Base-by-base conservation (phyloP, 2,888 invertebrate genomes). In the Caenorhabditis sp. region DNA sequence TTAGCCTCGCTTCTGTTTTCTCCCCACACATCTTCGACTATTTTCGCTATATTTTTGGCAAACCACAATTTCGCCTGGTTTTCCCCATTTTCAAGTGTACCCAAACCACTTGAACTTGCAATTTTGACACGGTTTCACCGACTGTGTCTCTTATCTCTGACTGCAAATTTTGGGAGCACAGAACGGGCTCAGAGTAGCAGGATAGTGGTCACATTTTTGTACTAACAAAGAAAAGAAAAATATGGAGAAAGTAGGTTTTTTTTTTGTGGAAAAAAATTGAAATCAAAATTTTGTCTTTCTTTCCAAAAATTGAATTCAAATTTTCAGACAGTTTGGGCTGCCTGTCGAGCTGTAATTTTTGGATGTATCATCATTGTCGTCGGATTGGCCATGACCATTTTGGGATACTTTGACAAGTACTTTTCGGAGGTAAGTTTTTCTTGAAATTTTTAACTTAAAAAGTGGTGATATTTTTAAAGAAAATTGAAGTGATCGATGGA, bases 381-480 rank as follows among this genome's bases (percentile, higher is more conserved):
- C 55, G 97, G 97, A 24, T 95, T 95, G 72, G 95, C 96, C 71
- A 97, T 97, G 97, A 96, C 97, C 47, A 95, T 96, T 50, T 95
- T 97, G 92, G 97, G 96, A 26, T 90, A 90, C 72, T 90, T 92
- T 65, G 91, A 90, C 71, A 84, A 85, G 28, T 82, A 88, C 56
- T 86, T 90, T 53, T 87, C 87, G 20, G 86, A 85, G 80, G 88
- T 89, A 35, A 40, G 67, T 51, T n/a, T 5, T 18, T 13, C 2
- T 35, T 47, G 13, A 28, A n/a, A n/a, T n/a, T n/a, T n/a, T n/a
- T n/a, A n/a, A n/a, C n/a, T 37, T 53, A 32, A 4, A 32, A 32
- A 40, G 6, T 40, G 13, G 18, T 58, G n/a, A 50, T n/a, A 50
- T 6, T 6, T 35, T 68, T 86, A 32, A 76, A 86, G 85, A 67